phyloP scores from a whole-genome alignment of 2,797 vertebrate genomes.

The Aplochiton taeniatus region DNA sequence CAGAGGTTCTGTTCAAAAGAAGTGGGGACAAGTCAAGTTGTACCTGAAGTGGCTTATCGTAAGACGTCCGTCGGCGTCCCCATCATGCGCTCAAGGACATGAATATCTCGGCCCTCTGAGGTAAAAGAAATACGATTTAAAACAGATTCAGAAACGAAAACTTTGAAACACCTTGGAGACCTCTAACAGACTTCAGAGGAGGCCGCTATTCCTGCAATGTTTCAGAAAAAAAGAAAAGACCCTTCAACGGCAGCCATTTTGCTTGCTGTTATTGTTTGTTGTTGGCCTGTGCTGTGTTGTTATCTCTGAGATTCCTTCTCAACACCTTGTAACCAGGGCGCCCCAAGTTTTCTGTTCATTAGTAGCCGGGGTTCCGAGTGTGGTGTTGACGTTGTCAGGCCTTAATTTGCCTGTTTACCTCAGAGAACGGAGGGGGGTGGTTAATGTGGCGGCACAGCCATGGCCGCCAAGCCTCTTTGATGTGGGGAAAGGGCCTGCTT shows the following conservation, averaged over 20 bases:
- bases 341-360: constrained; percentile 46
- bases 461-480: constrained; percentile 64
- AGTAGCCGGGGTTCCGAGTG: constrained; percentile 50
- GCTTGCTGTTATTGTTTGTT: constrained; percentile 20
- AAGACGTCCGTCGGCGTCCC: constrained; percentile 55
- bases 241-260: constrained; percentile 32
- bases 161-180: too few species aligned
- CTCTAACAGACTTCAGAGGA: too few species aligned
- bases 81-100: constrained; percentile 35
- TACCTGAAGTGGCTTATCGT: constrained; percentile 56
- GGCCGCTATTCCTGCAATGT: constrained; percentile 7
- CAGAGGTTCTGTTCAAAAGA: constrained; percentile 32
- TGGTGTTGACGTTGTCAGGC: constrained; percentile 62
- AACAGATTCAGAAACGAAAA: constrained; percentile 4
- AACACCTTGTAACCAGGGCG: constrained; percentile 41
- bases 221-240: constrained; percentile 6
- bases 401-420: constrained; percentile 65
- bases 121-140: constrained; percentile 33
- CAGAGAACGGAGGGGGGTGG: constrained; percentile 56
- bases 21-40: constrained; percentile 29
- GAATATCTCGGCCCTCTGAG: constrained; percentile 41
- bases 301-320: constrained; percentile 36
- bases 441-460: constrained; percentile 66
- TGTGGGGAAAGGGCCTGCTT: constrained; percentile 65
- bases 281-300: neutral